These are phyloP conservation scores for Pocillopora meandrina DNA, from an alignment of 92 coral and sea anemone species.

Conservation along the genomic window DNA sequence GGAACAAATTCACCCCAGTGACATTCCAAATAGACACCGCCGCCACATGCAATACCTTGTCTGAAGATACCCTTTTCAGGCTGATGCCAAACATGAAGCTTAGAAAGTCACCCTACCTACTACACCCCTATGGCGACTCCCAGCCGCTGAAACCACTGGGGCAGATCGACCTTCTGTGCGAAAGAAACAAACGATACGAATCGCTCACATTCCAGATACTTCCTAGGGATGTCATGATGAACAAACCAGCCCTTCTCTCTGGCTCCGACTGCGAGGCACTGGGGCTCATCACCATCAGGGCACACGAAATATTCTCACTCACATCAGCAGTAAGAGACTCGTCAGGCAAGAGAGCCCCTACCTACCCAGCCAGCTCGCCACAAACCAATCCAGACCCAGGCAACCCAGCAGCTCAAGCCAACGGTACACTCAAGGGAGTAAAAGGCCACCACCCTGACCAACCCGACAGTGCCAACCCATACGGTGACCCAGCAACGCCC, in stretches of 20 bases:
- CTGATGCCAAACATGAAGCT: conserved; percentile 18
- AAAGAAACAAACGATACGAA: conserved; percentile 10
- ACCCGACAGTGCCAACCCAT: background rate
- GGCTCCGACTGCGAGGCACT: too few species aligned
- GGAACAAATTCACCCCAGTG: conserved; percentile 21
- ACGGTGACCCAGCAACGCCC: conserved; percentile 1
- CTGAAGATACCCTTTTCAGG: conserved; percentile 4
- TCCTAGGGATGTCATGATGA: too few species aligned
- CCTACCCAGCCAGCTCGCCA: background rate
- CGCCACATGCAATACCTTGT: conserved; percentile 52
- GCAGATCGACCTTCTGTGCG: conserved; percentile 54
- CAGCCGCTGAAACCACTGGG: conserved; percentile 55
- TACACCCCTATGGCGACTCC: conserved; percentile 51
- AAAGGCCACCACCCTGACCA: conserved; percentile 13
- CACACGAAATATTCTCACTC: conserved; percentile 40
- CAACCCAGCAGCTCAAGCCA: background rate
- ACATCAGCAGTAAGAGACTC: conserved; percentile 36
- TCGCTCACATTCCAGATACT: too few species aligned
- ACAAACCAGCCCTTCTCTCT: too few species aligned
- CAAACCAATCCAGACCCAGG: too few species aligned
- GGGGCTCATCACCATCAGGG: too few species aligned
- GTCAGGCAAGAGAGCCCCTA: conserved; percentile 10
- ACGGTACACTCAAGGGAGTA: background rate
- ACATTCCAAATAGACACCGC: conserved; percentile 66
- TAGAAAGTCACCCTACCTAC: conserved; percentile 35